A percentile compares a stretch with the other conserved stretches of the same genome.
Conservation (phyloP, 2,888 invertebrate species). For the Synanthedon tipuliformis region DNA sequence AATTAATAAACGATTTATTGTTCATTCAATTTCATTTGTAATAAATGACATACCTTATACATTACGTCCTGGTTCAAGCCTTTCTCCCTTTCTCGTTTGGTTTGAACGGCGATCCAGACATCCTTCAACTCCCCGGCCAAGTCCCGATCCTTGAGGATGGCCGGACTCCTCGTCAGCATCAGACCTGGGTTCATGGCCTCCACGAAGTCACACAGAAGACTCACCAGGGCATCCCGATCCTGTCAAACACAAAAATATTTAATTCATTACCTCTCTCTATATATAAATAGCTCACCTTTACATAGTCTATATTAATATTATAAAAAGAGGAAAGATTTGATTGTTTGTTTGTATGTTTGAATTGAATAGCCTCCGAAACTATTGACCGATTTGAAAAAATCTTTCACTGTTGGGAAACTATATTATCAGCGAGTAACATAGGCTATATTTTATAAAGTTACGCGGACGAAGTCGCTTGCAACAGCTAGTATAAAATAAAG, state of each 20-base stretch:
- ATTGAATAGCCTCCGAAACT: no score
- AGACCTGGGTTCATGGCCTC: conserved; percentile 79
- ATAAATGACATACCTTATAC: conserved; percentile 43
- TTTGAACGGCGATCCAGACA: conserved; percentile 78
- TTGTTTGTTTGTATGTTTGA: no score
- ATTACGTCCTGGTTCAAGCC: conserved; percentile 54
- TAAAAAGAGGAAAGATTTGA: no score
- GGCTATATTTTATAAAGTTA: no score
- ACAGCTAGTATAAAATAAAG: no score
- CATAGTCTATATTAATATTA: no score
- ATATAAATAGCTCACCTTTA: no score
- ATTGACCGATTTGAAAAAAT: no score
- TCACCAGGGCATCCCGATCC: conserved; percentile 76
- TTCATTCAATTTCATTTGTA: not conserved
- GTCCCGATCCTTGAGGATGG: conserved; percentile 76
- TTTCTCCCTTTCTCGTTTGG: conserved; percentile 67
- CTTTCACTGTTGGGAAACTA: no score
- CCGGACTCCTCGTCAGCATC: conserved; percentile 67
- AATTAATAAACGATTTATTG: not conserved
- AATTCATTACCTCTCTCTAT: no score
- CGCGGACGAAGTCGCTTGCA: no score
- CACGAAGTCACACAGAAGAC: conserved; percentile 77
- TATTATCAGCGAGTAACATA: no score
- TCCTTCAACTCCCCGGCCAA: conserved; percentile 79
- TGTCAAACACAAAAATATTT: conserved; percentile 19